phyloP scores from a whole-genome alignment of 2,888 invertebrate genomes.

The Drosophila lacicola region DNA sequence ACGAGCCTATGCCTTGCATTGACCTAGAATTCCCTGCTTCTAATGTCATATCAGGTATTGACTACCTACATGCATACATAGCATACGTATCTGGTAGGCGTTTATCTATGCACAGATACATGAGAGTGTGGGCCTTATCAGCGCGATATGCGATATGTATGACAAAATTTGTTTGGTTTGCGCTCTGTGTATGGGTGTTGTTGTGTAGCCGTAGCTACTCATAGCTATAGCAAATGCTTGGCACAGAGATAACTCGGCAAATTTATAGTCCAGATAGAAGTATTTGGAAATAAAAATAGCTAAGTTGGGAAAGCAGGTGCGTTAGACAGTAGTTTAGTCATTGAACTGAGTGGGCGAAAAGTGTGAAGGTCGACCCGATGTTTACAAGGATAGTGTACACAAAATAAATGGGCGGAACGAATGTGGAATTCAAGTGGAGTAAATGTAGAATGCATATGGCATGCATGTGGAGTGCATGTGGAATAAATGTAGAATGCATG shows the following conservation, averaged over 20 bases:
- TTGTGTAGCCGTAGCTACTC: slow-evolving; percentile 19
- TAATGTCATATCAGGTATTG: slow-evolving; percentile 27
- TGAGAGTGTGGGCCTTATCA: slow-evolving; percentile 40
- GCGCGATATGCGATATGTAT: slow-evolving; percentile 49
- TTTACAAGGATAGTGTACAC: background rate
- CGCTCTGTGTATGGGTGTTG: slow-evolving; percentile 13
- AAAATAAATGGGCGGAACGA: background rate
- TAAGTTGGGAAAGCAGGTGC: slow-evolving; percentile 8
- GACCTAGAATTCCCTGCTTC: slow-evolving; percentile 48
- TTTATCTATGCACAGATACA: slow-evolving; percentile 17
- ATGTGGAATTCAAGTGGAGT: background rate
- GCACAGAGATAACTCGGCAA: slow-evolving; percentile 52
- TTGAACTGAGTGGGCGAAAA: slow-evolving; percentile 19
- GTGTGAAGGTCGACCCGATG: slow-evolving; percentile 48
- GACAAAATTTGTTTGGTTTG: slow-evolving; percentile 64
- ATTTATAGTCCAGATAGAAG: slow-evolving; percentile 41
- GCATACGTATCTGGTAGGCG: background rate
- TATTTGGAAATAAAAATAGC: slow-evolving; percentile 55
- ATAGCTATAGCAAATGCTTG: slow-evolving; percentile 16
- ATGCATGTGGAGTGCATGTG: background rate
- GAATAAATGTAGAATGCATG: background rate
- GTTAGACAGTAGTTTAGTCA: slow-evolving; percentile 59
- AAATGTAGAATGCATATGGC: background rate
- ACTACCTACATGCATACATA: slow-evolving; percentile 3
- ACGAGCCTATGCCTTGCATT: slow-evolving; percentile 31